Conservation (phyloP, 2,113 vertebrate genomes). For the Serinus canaria region DNA sequence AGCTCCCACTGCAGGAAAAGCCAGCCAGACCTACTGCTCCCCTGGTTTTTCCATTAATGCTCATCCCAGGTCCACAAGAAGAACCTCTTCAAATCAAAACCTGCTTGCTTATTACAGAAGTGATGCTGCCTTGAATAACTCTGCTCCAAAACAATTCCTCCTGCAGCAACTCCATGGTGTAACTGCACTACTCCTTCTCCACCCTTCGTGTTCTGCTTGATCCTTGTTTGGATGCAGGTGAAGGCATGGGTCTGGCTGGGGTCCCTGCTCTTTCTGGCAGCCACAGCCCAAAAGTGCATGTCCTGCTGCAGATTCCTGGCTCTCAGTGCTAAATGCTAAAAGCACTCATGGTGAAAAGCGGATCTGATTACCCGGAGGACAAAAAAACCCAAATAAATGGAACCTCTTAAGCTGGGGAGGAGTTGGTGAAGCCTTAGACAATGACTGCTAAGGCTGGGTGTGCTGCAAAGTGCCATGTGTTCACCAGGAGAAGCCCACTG, state of each 20-base stretch:
- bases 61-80: neutral
- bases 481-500: neutral
- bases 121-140: neutral
- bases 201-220: neutral
- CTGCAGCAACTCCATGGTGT: neutral
- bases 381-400: neutral
- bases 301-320: neutral
- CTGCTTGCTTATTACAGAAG: neutral
- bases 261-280: neutral
- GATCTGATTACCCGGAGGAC: neutral
- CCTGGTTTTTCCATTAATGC: neutral
- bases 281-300: neutral
- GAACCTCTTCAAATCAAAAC: neutral
- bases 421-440: neutral
- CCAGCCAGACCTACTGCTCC: neutral
- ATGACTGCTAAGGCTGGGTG: neutral
- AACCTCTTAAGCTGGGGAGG: neutral
- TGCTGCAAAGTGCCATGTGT: neutral
- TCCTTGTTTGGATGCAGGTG: neutral
- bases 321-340: neutral
- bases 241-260: neutral
- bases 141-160: neutral
- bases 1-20: neutral
- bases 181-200: neutral
- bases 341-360: neutral